These are phyloP conservation scores for Euwallacea fornicatus DNA, from an alignment of 1,140 invertebrate species.

Conservation along the genomic window DNA sequence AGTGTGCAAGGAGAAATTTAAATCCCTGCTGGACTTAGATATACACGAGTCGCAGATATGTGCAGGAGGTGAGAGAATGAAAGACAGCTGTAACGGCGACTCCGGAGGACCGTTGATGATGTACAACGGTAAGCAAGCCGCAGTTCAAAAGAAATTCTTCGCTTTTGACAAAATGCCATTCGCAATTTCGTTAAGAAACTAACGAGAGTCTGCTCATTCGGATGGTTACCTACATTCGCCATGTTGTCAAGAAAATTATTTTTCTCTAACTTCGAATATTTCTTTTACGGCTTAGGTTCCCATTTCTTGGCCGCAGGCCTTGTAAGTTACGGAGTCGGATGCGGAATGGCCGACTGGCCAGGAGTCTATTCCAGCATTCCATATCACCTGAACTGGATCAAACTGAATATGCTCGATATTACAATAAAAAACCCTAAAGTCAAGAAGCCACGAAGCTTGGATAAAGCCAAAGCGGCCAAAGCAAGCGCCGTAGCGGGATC, in stretches of 20 bases:
- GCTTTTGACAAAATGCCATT: neutral
- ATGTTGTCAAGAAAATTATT: too few species aligned
- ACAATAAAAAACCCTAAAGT: slow-evolving; percentile 7
- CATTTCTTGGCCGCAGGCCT: slow-evolving; percentile 56
- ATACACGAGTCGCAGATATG: slow-evolving; percentile 54
- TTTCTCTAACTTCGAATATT: neutral
- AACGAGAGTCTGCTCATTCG: too few species aligned
- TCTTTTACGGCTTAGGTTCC: slow-evolving; percentile 24
- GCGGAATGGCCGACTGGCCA: slow-evolving; percentile 58
- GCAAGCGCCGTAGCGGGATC: too few species aligned
- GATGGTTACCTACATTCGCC: too few species aligned
- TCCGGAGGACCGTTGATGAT: slow-evolving; percentile 65
- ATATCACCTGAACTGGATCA: slow-evolving; percentile 58
- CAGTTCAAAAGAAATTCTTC: neutral
- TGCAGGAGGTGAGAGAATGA: slow-evolving; percentile 54
- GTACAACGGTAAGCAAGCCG: slow-evolving; percentile 15
- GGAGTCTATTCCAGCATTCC: slow-evolving; percentile 65
- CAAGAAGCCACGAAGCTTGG: neutral
- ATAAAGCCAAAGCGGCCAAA: too few species aligned
- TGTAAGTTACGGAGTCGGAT: slow-evolving; percentile 64
- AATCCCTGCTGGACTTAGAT: slow-evolving; percentile 19
- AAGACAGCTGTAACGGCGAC: slow-evolving; percentile 62
- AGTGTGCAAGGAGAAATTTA: slow-evolving; percentile 50
- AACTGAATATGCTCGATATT: slow-evolving; percentile 24
- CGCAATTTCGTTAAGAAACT: too few species aligned